Percentiles rank a stretch among this genome's conserved stretches.
phyloP scores from a whole-genome alignment of 1,140 invertebrate genomes.

The Notospermus geniculatus region DNA sequence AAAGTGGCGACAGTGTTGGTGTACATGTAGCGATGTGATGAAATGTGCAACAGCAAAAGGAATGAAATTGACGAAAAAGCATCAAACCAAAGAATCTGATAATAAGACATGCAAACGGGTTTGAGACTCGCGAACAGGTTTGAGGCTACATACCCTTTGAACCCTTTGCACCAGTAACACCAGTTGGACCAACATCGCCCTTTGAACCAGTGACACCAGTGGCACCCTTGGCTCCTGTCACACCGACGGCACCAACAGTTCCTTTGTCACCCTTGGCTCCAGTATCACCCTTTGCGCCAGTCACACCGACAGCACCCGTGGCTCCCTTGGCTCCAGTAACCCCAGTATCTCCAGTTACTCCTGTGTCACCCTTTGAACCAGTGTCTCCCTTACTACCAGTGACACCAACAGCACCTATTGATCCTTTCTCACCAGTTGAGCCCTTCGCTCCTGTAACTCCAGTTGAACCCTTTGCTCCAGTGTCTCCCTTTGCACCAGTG shows the following conservation, averaged over 20 bases:
- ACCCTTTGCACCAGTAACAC: conserved; percentile 9
- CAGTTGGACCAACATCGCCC: too few relatives aligned
- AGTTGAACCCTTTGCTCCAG: neutral
- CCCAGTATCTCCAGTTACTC: neutral
- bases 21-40: too few relatives aligned
- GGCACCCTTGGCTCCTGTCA: conserved; percentile 4
- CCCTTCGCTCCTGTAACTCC: conserved; percentile 7
- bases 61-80: too few relatives aligned
- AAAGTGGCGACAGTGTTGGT: too few relatives aligned
- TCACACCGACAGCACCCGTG: neutral
- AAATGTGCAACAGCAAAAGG: too few relatives aligned
- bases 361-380: neutral
- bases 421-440: conserved; percentile 14
- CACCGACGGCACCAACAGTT: neutral
- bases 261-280: conserved; percentile 31
- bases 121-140: too few relatives aligned
- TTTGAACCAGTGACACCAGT: conserved; percentile 6
- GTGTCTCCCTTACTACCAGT: neutral
- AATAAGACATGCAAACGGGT: too few relatives aligned
- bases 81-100: too few relatives aligned
- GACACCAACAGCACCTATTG: neutral
- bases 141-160: conserved; percentile 9
- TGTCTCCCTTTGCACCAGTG: conserved; percentile 9
- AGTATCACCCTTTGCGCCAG: neutral
- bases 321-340: neutral